phyloP scores from a whole-genome alignment of 2,797 vertebrate genomes.

The Hafferia zeledoni region DNA sequence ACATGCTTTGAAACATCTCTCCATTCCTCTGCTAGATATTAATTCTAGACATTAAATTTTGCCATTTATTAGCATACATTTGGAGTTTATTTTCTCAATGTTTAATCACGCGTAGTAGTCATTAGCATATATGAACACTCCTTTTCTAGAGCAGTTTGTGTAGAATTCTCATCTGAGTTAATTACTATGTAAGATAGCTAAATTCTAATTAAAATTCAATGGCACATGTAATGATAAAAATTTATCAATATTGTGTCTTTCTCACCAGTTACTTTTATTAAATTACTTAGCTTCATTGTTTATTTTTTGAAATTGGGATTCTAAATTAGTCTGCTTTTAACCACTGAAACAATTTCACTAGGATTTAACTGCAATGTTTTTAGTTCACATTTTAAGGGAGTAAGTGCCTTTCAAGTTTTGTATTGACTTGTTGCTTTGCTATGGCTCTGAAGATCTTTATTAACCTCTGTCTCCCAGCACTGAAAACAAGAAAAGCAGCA shows the following conservation, averaged over 20 bases:
- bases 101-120: constrained; percentile 54
- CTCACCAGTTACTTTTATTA: constrained; percentile 48
- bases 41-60: constrained; percentile 28
- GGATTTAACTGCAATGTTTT: not conserved
- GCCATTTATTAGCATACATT: constrained; percentile 69
- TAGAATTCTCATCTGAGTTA: constrained; percentile 63
- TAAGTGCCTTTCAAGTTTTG: not conserved
- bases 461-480: not conserved
- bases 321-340: constrained; percentile 27
- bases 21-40: not conserved
- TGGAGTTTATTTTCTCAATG: constrained; percentile 55
- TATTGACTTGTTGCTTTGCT: not conserved
- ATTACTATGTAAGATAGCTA: constrained; percentile 64
- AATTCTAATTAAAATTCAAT: constrained; percentile 72
- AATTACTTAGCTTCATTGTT: constrained; percentile 41
- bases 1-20: not conserved
- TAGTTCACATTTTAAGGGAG: not conserved
- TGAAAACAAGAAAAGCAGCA: not conserved
- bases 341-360: not conserved
- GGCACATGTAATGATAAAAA: constrained; percentile 65
- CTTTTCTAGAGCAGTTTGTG: constrained; percentile 55
- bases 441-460: not conserved
- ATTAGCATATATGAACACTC: constrained; percentile 67
- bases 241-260: constrained; percentile 54
- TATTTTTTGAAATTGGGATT: constrained; percentile 48